Base-by-base conservation (phyloP, 2,888 invertebrate genomes). In the Crocallis elinguaria region DNA sequence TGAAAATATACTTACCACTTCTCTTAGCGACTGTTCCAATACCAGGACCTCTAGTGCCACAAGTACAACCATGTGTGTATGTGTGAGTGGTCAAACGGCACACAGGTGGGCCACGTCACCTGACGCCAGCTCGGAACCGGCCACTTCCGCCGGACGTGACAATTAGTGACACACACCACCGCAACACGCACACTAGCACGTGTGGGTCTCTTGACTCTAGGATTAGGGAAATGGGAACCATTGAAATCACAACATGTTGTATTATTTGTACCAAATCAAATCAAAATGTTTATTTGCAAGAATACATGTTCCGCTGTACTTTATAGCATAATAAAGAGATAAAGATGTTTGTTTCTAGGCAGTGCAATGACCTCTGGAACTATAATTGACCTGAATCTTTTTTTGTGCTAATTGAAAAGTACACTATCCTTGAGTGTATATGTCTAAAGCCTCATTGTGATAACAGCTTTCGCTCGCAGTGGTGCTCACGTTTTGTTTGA, bases 121-220 rank as follows among this genome's bases (percentile, higher is more conserved):
- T 88, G 89, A 89, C 87, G 82, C 87, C 76, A 68, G 75, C 75
- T 83, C 84, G 87, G 87, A 87, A 88, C 86, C 82, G 88, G 84
- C 88, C 89, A 81, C 90, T 90, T 92, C 91, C 91, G 89, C 76
- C 88, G 91, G 91, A 91, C 80, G 82, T 68, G 71, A 75, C 89
- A 88, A 91, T 92, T 92, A 92, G 88, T 79, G 80, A 82, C 87
- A 84, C 88, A 84, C 85, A 82, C 60, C 68, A 32, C 49, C 43
- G 27, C 43, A 37, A 30, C 72, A 68, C 67, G 65, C 62, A 58
- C 69, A 59, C 49, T 30, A 35, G 30, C 45, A 33, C 35, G 38
- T 42, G 53, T 29, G 29, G 6, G 42, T 57, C 64, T 50, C 62
- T 63, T 62, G 68, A 64, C 68, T 60, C 49, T 52, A 62, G 62